Conservation (phyloP, 30 jellyfish, hydroid and myxozoan species). For the Hydractinia echinata region DNA sequence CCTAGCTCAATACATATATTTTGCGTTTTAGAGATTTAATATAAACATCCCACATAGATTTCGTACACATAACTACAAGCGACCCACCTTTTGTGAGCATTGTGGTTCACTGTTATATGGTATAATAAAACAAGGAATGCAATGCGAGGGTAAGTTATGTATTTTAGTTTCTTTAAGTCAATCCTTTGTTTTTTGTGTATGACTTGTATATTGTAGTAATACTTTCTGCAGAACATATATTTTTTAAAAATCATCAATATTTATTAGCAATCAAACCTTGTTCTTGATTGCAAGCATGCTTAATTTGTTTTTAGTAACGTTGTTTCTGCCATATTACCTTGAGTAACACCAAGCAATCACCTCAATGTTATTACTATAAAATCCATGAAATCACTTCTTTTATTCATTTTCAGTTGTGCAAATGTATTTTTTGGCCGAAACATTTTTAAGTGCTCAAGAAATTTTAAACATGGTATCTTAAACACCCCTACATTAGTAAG, state of each 20-base stretch:
- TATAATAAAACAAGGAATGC: slow-evolving; percentile 79
- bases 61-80: slow-evolving; percentile 51
- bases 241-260: not conserved
- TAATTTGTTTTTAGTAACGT: not conserved
- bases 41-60: slow-evolving; percentile 78
- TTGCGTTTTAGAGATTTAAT: slow-evolving; percentile 51
- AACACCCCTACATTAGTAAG: no score
- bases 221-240: not conserved
- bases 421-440: no score
- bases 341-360: no score
- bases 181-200: not conserved
- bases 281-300: not conserved
- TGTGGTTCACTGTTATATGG: slow-evolving; percentile 94
- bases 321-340: no score
- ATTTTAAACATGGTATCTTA: no score
- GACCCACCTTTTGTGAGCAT: slow-evolving; percentile 93
- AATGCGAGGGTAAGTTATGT: slow-evolving; percentile 52
- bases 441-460: no score
- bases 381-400: no score
- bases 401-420: no score
- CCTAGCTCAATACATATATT: no score
- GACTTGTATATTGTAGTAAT: not conserved
- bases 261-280: not conserved
- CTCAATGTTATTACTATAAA: no score
- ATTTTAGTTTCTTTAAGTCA: not conserved